Conservation (phyloP, 37 sponge, comb jelly and placozoan genomes). For the Diacarnus erythraeanus region DNA sequence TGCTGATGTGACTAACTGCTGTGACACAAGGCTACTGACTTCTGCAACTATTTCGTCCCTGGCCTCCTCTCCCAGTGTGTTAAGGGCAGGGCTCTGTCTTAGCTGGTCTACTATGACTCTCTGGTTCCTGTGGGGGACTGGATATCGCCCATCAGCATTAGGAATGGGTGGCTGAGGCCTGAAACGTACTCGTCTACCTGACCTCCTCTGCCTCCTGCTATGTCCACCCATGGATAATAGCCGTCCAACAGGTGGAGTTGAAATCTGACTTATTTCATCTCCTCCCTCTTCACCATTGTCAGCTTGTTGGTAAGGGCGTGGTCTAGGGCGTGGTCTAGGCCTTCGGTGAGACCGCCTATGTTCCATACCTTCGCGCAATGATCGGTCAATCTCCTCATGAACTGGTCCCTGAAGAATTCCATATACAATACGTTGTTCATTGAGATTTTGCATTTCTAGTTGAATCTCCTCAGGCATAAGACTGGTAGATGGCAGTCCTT, state of each 20-base stretch:
- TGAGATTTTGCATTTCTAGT: conserved; percentile 45
- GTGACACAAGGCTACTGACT: conserved; percentile 73
- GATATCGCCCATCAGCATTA: conserved; percentile 33
- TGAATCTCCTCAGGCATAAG: conserved; percentile 44
- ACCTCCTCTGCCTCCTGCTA: background rate
- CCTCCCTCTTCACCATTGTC: background rate
- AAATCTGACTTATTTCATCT: background rate
- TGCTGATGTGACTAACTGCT: conserved; percentile 74
- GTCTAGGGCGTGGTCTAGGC: background rate
- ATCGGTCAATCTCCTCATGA: conserved; percentile 19
- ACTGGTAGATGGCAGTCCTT: background rate
- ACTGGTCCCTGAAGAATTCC: conserved; percentile 33
- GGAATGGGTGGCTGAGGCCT: background rate
- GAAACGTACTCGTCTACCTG: background rate
- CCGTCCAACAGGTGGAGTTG: background rate
- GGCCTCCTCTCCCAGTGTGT: conserved; percentile 37
- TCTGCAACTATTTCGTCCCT: conserved; percentile 76
- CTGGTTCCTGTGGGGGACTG: conserved; percentile 59
- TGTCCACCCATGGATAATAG: background rate
- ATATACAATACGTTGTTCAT: conserved; percentile 39
- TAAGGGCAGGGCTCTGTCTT: conserved; percentile 60
- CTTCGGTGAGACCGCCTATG: background rate
- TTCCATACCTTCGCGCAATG: conserved; percentile 11
- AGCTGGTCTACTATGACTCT: conserved; percentile 36
- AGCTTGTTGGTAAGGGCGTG: background rate